A percentile compares a stretch with the other conserved stretches of the same genome.
These are phyloP conservation scores for Kuschelorhynchus macadamiae DNA, from an alignment of 2,888 invertebrate genomes.

Conservation along the genomic window DNA sequence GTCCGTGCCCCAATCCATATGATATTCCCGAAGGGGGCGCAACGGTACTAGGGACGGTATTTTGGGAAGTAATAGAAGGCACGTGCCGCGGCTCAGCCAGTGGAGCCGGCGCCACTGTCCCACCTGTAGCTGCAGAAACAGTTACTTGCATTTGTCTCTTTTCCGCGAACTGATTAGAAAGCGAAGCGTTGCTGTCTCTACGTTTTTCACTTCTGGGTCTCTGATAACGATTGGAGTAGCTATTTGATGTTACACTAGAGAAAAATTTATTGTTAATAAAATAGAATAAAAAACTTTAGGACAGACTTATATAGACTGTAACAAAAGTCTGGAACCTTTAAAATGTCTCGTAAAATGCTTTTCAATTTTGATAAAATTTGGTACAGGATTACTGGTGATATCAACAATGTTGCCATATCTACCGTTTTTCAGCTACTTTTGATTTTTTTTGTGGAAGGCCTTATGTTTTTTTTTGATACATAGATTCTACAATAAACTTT, in stretches of 20 bases:
- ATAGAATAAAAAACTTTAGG: too few species aligned
- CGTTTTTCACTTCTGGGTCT: conserved; percentile 80
- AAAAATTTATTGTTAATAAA: conserved; percentile 6
- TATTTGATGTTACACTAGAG: conserved; percentile 52
- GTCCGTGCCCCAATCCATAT: conserved; percentile 83
- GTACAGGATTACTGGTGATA: too few species aligned
- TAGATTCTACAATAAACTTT: too few species aligned
- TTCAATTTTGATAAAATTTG: too few species aligned
- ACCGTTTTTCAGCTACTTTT: too few species aligned
- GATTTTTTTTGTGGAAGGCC: too few species aligned
- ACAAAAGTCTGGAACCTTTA: too few species aligned
- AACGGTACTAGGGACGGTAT: conserved; percentile 55
- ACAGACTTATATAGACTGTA: too few species aligned
- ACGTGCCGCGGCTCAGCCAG: conserved; percentile 33
- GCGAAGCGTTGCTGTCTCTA: conserved; percentile 77
- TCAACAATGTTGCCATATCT: too few species aligned
- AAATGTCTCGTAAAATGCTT: too few species aligned
- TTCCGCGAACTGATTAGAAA: conserved; percentile 68
- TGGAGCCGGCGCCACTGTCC: not conserved
- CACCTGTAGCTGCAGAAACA: conserved; percentile 8
- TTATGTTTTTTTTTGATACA: too few species aligned
- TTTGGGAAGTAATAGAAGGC: conserved; percentile 36
- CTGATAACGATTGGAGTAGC: conserved; percentile 53
- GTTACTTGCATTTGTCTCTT: conserved; percentile 67
- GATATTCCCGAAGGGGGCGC: conserved; percentile 69